Percentiles rank a stretch among this genome's conserved stretches.
Evolutionary conservation across 1,140 invertebrate species (phyloP).

Genomic region (Drosophila pandora): DNA sequence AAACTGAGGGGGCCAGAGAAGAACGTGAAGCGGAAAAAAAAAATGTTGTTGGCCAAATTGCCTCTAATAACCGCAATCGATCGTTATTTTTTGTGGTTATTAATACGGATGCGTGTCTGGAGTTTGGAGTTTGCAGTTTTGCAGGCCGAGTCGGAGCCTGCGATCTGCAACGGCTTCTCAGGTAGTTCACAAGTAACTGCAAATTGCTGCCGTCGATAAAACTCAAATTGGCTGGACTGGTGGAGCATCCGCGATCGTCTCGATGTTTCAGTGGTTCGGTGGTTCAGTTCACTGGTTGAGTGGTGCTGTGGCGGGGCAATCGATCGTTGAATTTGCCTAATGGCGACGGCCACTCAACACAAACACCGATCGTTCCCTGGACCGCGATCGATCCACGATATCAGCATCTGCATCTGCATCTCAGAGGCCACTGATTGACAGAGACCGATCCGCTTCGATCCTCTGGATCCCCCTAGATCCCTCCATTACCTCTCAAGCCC

Average conservation of each 20-base stretch:
- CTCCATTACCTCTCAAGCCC: too few species aligned
- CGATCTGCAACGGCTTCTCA: constrained; percentile 73
- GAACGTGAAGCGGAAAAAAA: constrained; percentile 13
- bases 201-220: constrained; percentile 82
- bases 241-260: constrained; percentile 57
- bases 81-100: constrained; percentile 83
- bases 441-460: constrained; percentile 41
- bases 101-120: constrained; percentile 64
- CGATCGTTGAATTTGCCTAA: constrained; percentile 81
- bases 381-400: constrained; percentile 44
- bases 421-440: constrained; percentile 62
- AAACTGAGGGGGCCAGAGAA: constrained; percentile 11
- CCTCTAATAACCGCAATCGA: constrained; percentile 82
- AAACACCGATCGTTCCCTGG: constrained; percentile 58
- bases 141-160: constrained; percentile 7
- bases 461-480: constrained; percentile 12
- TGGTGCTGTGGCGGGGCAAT: constrained; percentile 46
- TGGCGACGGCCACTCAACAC: constrained; percentile 80
- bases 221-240: constrained; percentile 65
- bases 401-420: constrained; percentile 38
- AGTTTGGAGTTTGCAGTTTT: constrained; percentile 18
- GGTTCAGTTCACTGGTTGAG: background rate
- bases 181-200: constrained; percentile 83
- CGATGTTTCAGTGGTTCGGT: constrained; percentile 1
- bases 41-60: constrained; percentile 78